Conservation (phyloP, 2,113 vertebrate genomes). For the Sander vitreus region DNA sequence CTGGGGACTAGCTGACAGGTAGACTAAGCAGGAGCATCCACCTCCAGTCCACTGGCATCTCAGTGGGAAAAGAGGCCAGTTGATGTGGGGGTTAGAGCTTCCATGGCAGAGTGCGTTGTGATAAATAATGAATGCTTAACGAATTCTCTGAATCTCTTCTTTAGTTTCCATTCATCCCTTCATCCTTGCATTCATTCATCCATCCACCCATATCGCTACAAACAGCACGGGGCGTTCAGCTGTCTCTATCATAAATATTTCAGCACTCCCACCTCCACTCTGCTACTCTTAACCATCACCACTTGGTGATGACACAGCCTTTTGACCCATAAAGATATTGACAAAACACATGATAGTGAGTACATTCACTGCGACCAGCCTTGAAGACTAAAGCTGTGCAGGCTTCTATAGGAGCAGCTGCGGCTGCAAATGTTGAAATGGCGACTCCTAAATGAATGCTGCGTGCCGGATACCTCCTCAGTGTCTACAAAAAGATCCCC, state of each 20-base stretch:
- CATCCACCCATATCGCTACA: constrained; percentile 53
- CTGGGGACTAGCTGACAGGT: constrained; percentile 70
- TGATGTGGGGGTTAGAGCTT: constrained; percentile 78
- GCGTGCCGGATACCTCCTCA: not conserved
- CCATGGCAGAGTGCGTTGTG: constrained; percentile 67
- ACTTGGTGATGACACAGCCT: constrained; percentile 71
- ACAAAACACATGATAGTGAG: constrained; percentile 75
- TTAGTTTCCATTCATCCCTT: constrained; percentile 62
- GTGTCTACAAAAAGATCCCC: not conserved
- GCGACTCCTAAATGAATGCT: constrained; percentile 33
- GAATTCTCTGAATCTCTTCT: constrained; percentile 74
- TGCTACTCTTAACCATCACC: constrained; percentile 51
- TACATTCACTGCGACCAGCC: constrained; percentile 41
- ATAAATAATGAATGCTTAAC: constrained; percentile 84
- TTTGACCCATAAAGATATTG: constrained; percentile 78
- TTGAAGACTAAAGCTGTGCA: not conserved
- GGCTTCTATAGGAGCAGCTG: constrained; percentile 29
- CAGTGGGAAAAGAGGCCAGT: constrained; percentile 83
- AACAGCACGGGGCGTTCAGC: constrained; percentile 57
- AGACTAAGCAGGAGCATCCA: constrained; percentile 62
- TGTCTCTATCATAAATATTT: constrained; percentile 77
- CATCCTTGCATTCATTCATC: constrained; percentile 55
- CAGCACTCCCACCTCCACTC: constrained; percentile 38
- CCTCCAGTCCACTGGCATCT: constrained; percentile 63
- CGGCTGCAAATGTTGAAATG: constrained; percentile 55